Conservation (phyloP, 2,888 invertebrate genomes). For the Epinotia ramella region DNA sequence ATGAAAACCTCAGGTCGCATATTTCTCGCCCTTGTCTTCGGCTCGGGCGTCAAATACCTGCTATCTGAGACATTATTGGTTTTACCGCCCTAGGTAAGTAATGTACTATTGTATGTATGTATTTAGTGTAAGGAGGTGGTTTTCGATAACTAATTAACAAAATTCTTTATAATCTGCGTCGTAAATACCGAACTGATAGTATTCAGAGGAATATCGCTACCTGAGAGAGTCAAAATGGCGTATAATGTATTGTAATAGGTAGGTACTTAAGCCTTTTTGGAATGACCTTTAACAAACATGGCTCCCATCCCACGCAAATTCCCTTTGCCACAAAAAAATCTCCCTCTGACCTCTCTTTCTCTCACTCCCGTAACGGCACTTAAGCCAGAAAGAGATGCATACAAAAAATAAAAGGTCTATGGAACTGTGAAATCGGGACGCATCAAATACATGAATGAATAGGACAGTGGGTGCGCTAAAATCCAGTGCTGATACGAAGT, state of each 20-base stretch:
- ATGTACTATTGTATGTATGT: too few species aligned
- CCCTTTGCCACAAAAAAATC: constrained; percentile 24
- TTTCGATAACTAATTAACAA: constrained; percentile 32
- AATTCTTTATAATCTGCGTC: constrained; percentile 61
- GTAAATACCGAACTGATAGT: constrained; percentile 66
- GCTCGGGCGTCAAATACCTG: too few species aligned
- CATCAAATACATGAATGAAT: constrained; percentile 37
- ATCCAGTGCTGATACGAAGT: constrained; percentile 32
- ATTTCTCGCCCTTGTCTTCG: too few species aligned
- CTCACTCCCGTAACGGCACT: background rate
- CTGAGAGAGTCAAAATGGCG: background rate
- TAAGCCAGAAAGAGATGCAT: constrained; percentile 17
- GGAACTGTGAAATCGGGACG: constrained; percentile 20
- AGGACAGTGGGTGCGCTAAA: constrained; percentile 37
- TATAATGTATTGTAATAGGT: background rate
- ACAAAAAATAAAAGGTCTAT: constrained; percentile 15
- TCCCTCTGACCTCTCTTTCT: constrained; percentile 39
- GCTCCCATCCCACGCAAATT: constrained; percentile 42
- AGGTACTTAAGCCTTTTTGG: background rate
- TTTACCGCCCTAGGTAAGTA: too few species aligned
- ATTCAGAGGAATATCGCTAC: constrained; percentile 67
- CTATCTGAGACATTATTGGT: too few species aligned
- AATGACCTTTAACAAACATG: constrained; percentile 14
- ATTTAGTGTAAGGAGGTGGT: too few species aligned
- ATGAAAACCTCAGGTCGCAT: too few species aligned